These are phyloP conservation scores for Myrmophylax atrothorax DNA, from an alignment of 2,113 vertebrate species.

Conservation along the genomic window DNA sequence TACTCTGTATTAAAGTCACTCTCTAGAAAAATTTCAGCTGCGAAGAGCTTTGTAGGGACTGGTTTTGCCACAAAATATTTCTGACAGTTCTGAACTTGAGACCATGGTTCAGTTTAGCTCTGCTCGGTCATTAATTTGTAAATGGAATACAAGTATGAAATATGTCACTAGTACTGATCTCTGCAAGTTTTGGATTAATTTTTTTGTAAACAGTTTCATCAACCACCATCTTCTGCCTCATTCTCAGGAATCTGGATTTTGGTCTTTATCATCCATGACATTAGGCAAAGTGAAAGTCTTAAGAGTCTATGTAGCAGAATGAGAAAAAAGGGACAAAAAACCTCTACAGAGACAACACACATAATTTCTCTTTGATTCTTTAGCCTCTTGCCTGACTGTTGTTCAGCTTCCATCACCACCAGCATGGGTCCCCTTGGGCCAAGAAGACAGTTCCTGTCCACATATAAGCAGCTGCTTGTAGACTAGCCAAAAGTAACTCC, in stretches of 20 bases:
- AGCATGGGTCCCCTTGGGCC: neutral
- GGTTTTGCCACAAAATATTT: neutral
- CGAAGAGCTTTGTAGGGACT: neutral
- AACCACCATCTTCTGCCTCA: neutral
- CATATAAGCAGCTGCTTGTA: neutral
- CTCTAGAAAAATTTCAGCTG: conserved; percentile 14
- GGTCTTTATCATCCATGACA: neutral
- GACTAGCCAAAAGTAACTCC: conserved; percentile 21
- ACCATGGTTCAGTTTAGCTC: neutral
- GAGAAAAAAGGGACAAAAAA: neutral
- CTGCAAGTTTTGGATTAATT: neutral
- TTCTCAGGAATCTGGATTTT: neutral
- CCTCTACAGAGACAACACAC: neutral
- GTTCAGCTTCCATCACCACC: neutral
- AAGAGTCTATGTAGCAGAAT: neutral
- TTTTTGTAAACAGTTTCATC: neutral
- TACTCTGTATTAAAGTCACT: neutral
- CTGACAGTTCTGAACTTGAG: neutral
- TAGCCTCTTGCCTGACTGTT: neutral
- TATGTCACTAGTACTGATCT: neutral
- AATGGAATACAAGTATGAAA: neutral
- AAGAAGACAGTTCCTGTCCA: neutral
- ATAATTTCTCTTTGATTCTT: neutral
- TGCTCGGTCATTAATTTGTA: neutral
- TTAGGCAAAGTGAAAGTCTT: neutral